Conservation (phyloP, 2,113 vertebrate species). For the Dasypus novemcinctus region DNA sequence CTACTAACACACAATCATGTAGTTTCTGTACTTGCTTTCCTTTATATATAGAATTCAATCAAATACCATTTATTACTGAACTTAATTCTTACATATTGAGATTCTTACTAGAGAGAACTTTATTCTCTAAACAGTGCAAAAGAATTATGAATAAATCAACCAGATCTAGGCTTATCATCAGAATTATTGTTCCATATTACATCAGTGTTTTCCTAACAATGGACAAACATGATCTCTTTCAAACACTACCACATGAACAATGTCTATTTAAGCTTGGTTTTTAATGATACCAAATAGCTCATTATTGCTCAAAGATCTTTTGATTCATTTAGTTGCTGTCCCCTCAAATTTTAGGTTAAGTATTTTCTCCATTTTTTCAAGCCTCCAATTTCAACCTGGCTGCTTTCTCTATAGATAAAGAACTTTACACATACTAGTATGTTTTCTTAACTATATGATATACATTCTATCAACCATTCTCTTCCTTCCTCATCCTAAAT, state of each 20-base stretch:
- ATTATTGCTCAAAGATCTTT: neutral
- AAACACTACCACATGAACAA: neutral
- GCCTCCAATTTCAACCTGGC: neutral
- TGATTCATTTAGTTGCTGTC: neutral
- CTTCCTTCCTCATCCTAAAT: neutral
- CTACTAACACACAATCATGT: neutral
- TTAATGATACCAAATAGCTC: neutral
- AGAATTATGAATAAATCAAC: neutral
- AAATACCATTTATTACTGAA: neutral
- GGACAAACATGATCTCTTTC: neutral
- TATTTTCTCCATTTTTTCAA: constrained; percentile 5
- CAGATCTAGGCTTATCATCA: neutral
- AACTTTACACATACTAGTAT: neutral
- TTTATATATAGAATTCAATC: neutral
- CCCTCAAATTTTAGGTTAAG: neutral
- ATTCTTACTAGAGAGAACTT: constrained; percentile 8
- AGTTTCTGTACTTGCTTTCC: neutral
- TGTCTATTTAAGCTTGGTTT: neutral
- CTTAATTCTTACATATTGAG: neutral
- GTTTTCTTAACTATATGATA: neutral
- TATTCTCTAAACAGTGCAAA: neutral
- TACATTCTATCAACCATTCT: neutral
- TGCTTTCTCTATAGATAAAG: neutral
- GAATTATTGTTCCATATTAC: neutral
- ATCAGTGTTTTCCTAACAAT: neutral